Percentiles rank a stretch among this genome's conserved stretches.
These are phyloP conservation scores for Ceraclea dissimilis DNA, from an alignment of 2,888 invertebrate genomes.

Conservation along the genomic window DNA sequence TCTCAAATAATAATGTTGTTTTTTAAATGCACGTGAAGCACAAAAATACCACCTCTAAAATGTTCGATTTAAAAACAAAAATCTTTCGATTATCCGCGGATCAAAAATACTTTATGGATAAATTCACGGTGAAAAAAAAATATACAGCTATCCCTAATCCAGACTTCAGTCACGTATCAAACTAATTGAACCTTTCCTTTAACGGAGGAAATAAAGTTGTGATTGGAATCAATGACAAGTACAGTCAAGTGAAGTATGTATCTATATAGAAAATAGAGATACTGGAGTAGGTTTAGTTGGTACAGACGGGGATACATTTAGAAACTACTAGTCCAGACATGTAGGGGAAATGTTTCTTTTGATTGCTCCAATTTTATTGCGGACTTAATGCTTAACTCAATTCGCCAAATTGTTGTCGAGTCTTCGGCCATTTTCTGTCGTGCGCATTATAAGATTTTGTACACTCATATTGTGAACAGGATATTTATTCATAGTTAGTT, in stretches of 20 bases:
- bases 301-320: background rate
- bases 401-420: conserved; percentile 1
- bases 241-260: background rate
- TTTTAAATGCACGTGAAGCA: too few relatives aligned
- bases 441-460: too few relatives aligned
- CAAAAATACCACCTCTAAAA: too few relatives aligned
- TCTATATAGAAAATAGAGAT: background rate
- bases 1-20: too few relatives aligned
- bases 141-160: background rate
- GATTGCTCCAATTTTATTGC: conserved; percentile 3
- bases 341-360: background rate
- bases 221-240: conserved; percentile 24
- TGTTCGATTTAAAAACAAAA: background rate
- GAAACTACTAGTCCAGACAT: background rate
- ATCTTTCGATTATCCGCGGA: background rate
- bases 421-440: background rate
- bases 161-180: conserved; percentile 23
- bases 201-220: conserved; percentile 21
- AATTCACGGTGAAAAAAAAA: background rate
- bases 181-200: conserved; percentile 25
- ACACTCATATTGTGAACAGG: too few relatives aligned
- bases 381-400: background rate
- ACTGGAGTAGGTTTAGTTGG: background rate
- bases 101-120: background rate
- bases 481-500: too few relatives aligned